Evolutionary conservation across 2,113 vertebrate genomes (phyloP).

Genomic region (Callithrix jacchus): DNA sequence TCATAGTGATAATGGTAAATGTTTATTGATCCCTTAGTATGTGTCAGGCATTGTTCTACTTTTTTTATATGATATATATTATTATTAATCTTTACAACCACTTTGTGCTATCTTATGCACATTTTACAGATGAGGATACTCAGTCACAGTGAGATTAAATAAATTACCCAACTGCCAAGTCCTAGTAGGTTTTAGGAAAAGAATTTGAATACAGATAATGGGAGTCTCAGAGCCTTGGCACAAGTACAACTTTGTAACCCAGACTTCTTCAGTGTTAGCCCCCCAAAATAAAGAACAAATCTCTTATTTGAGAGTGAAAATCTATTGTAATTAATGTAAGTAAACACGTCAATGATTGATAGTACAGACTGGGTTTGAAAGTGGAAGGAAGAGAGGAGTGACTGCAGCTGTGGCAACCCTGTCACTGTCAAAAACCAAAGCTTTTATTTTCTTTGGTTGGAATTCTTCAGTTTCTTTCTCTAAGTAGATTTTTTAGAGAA

Average conservation of each 20-base stretch:
- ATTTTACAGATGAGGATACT: background rate
- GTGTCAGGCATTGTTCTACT: background rate
- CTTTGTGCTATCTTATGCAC: background rate
- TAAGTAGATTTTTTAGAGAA: background rate
- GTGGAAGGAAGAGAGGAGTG: background rate
- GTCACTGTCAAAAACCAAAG: background rate
- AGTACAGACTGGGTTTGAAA: background rate
- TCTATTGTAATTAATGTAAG: background rate
- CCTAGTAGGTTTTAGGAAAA: background rate
- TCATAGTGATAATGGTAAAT: background rate
- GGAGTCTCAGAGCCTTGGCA: background rate
- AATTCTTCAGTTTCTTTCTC: slow-evolving; percentile 10
- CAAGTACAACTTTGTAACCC: background rate
- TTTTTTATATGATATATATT: background rate
- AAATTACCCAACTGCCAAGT: background rate
- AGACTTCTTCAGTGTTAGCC: background rate
- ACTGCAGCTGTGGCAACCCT: background rate
- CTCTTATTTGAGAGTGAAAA: background rate
- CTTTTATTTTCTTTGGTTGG: background rate
- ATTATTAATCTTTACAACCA: background rate
- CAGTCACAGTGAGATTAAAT: background rate
- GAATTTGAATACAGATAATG: background rate
- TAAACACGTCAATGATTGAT: too few species aligned
- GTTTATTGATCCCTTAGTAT: background rate
- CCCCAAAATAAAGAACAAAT: background rate